These are phyloP conservation scores for Marronus borbonicus DNA, from an alignment of 2,888 invertebrate genomes.

Conservation along the genomic window DNA sequence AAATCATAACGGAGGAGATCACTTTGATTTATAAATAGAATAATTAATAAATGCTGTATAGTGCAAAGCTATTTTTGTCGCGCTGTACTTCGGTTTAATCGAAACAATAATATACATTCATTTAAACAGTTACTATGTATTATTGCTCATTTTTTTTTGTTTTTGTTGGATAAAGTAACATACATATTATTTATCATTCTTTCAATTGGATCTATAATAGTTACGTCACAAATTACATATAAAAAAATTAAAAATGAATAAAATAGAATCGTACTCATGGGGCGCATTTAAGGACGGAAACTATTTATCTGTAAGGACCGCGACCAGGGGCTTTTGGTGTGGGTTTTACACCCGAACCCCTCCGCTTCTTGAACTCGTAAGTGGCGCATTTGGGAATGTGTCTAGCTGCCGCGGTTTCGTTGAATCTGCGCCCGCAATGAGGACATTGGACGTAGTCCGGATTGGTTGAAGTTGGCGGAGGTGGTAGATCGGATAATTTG, in stretches of 20 bases:
- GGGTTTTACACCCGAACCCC: constrained; percentile 60
- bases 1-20: too few relatives aligned
- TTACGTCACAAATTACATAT: constrained; percentile 12
- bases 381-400: constrained; percentile 94
- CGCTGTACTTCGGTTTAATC: too few relatives aligned
- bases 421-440: constrained; percentile 89
- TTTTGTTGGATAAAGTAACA: too few relatives aligned
- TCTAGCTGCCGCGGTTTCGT: constrained; percentile 86
- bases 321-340: constrained; percentile 14
- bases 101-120: too few relatives aligned
- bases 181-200: not conserved
- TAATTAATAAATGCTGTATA: too few relatives aligned
- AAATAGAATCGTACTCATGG: too few relatives aligned
- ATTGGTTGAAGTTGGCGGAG: constrained; percentile 91
- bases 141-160: too few relatives aligned
- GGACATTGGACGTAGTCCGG: constrained; percentile 94
- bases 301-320: constrained; percentile 33
- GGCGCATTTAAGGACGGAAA: not conserved
- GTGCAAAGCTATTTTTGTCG: too few relatives aligned
- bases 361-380: constrained; percentile 86
- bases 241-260: constrained; percentile 13
- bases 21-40: too few relatives aligned
- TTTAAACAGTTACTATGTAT: too few relatives aligned
- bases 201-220: not conserved
- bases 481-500: constrained; percentile 89